Conservation (phyloP, 2,797 vertebrate genomes). For the Gobionotothen gibberifrons region DNA sequence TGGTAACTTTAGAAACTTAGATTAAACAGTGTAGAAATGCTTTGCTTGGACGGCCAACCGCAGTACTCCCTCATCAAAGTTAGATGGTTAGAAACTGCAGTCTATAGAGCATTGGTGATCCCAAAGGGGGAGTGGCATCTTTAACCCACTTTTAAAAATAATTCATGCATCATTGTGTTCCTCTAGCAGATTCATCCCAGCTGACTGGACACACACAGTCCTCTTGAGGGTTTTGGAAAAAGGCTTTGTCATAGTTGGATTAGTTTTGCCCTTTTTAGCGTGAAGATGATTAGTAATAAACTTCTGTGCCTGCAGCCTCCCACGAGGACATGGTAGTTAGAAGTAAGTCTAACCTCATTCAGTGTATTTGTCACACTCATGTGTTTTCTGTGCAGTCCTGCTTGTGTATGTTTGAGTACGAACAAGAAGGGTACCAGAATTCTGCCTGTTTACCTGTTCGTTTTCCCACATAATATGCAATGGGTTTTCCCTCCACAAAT, state of each 20-base stretch:
- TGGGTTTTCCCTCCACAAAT: conserved; percentile 30
- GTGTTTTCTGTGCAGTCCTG: conserved; percentile 45
- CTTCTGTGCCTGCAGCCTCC: conserved; percentile 54
- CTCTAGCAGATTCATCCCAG: conserved; percentile 52
- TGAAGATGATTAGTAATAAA: conserved; percentile 61
- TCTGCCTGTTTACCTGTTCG: conserved; percentile 23
- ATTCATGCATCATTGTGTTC: conserved; percentile 54
- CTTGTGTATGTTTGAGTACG: conserved; percentile 39
- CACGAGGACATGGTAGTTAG: conserved; percentile 48
- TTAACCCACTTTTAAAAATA: conserved; percentile 64
- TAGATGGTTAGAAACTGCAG: conserved; percentile 28
- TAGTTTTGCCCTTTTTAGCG: conserved; percentile 53
- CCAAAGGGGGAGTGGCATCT: conserved; percentile 44
- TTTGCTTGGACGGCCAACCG: conserved; percentile 27
- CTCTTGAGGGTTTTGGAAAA: conserved; percentile 53
- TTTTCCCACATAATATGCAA: conserved; percentile 41
- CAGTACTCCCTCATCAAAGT: conserved; percentile 37
- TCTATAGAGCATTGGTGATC: conserved; percentile 30
- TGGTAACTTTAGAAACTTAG: conserved; percentile 64
- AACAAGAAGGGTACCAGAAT: conserved; percentile 16
- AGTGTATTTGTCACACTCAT: conserved; percentile 39
- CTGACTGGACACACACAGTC: conserved; percentile 39
- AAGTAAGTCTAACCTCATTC: conserved; percentile 60
- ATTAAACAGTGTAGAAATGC: conserved; percentile 49
- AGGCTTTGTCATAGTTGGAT: conserved; percentile 63